Percentiles rank a stretch among this genome's conserved stretches.
Conservation (phyloP, 2,888 invertebrate genomes). For the Cynaeus angustus region DNA sequence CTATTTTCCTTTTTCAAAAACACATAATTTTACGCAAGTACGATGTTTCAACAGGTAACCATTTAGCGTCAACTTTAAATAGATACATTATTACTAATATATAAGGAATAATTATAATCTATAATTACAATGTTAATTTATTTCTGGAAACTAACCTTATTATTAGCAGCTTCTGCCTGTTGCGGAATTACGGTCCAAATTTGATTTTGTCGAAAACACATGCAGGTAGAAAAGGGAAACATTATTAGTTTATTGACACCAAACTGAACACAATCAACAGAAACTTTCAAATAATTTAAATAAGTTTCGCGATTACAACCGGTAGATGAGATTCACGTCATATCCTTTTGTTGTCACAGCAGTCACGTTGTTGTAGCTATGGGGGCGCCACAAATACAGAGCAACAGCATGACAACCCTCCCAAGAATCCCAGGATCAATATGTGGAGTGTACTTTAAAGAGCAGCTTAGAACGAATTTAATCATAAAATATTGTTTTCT, state of each 20-base stretch:
- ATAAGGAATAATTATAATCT: background rate
- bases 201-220: slow-evolving; percentile 74
- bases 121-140: background rate
- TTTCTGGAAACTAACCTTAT: slow-evolving; percentile 41
- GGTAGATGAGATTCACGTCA: slow-evolving; percentile 50
- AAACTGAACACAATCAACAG: slow-evolving; percentile 80
- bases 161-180: slow-evolving; percentile 21
- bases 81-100: too few species aligned
- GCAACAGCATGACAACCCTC: slow-evolving; percentile 40
- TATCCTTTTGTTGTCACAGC: slow-evolving; percentile 47
- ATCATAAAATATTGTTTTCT: too few species aligned
- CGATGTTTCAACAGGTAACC: background rate
- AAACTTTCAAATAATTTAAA: slow-evolving; percentile 58
- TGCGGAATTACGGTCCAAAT: slow-evolving; percentile 50
- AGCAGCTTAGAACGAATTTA: background rate
- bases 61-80: background rate
- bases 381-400: slow-evolving; percentile 49
- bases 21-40: background rate
- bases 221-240: slow-evolving; percentile 72
- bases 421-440: slow-evolving; percentile 43
- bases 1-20: background rate
- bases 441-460: slow-evolving; percentile 22
- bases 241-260: slow-evolving; percentile 67
- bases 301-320: slow-evolving; percentile 53
- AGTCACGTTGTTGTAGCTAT: slow-evolving; percentile 45